Conservation (phyloP, 2,113 vertebrate species). For the Pseudorectes ferrugineus region DNA sequence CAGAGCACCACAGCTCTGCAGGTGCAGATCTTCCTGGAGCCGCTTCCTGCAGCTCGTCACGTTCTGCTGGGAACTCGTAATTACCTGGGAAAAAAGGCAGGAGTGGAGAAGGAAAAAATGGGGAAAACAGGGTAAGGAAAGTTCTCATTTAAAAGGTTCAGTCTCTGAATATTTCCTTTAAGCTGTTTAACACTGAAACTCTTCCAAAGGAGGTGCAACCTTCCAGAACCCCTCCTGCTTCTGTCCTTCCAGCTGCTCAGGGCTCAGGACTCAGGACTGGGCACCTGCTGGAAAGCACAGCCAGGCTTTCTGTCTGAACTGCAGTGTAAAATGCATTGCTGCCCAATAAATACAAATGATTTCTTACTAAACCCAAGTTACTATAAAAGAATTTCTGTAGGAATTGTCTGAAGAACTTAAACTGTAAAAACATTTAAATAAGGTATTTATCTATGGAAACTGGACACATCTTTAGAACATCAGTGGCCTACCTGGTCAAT, state of each 20-base stretch:
- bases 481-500: conserved; percentile 83
- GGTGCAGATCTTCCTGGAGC: conserved; percentile 80
- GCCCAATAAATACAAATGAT: neutral
- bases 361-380: neutral
- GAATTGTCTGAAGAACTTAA: neutral
- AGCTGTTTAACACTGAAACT: neutral
- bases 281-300: neutral
- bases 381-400: neutral
- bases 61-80: conserved; percentile 75
- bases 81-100: conserved; percentile 64
- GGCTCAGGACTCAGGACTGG: neutral
- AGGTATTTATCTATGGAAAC: neutral
- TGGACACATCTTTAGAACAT: neutral
- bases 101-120: neutral
- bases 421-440: neutral
- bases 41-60: conserved; percentile 71
- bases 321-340: neutral
- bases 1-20: conserved; percentile 89
- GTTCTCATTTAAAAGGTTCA: neutral
- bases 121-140: neutral
- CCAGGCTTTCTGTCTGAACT: neutral
- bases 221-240: neutral
- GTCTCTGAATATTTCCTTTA: neutral
- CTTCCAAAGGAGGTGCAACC: neutral
- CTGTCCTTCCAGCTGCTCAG: too few species aligned